These are phyloP conservation scores for Oreotrochilus melanogaster DNA, from an alignment of 2,113 vertebrate species.

Conservation along the genomic window DNA sequence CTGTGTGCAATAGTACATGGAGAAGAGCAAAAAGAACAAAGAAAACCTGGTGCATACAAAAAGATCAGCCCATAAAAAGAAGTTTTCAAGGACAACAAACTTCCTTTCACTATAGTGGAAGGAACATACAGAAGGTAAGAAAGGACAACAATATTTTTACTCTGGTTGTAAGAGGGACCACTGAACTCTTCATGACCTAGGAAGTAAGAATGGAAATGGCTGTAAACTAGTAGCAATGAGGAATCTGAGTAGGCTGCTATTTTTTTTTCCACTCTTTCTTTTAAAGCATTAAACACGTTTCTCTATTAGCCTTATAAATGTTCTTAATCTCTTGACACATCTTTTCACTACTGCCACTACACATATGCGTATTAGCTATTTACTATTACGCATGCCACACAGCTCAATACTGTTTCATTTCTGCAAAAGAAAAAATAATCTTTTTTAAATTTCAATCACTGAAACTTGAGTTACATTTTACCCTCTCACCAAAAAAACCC, in stretches of 20 bases:
- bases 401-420: not conserved
- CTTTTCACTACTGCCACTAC: not conserved
- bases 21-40: not conserved
- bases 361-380: not conserved
- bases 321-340: not conserved
- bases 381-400: not conserved
- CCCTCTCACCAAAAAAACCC: not conserved
- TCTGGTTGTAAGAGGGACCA: not conserved
- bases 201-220: not conserved
- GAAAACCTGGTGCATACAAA: not conserved
- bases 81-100: not conserved
- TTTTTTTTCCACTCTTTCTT: not conserved
- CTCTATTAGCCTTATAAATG: not conserved
- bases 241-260: not conserved
- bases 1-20: fast-evolving
- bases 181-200: not conserved
- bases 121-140: not conserved
- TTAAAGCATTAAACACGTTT: not conserved
- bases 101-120: not conserved
- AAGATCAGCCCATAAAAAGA: not conserved
- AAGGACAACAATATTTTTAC: not conserved
- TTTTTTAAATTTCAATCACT: not conserved
- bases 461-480: not conserved
- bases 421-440: not conserved
- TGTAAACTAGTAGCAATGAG: not conserved